These are phyloP conservation scores for Caenorhabditis sp. DNA, from an alignment of 2,888 invertebrate species.

Conservation along the genomic window DNA sequence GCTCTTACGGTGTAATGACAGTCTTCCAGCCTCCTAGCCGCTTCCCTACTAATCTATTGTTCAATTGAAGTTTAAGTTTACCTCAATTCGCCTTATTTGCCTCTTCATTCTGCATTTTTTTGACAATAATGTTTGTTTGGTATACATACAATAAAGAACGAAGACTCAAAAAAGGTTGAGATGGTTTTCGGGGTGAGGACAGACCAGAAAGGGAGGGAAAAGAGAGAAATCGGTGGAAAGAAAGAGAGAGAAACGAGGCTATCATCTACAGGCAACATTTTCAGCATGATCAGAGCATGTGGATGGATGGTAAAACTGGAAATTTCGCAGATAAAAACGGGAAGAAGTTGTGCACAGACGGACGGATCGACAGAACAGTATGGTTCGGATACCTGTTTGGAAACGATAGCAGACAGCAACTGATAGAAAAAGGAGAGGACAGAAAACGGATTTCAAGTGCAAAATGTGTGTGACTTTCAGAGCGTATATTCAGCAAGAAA, in stretches of 20 bases:
- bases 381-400: slow-evolving; percentile 21
- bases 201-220: slow-evolving; percentile 34
- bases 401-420: slow-evolving; percentile 43
- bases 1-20: slow-evolving; percentile 42
- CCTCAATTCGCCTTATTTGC: slow-evolving; percentile 43
- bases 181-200: slow-evolving; percentile 3
- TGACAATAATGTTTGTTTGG: slow-evolving; percentile 24
- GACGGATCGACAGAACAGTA: slow-evolving; percentile 39
- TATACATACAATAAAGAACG: slow-evolving; percentile 27
- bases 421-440: slow-evolving; percentile 18
- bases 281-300: slow-evolving; percentile 17
- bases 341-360: slow-evolving; percentile 25
- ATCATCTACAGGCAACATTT: slow-evolving; percentile 41
- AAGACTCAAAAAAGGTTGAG: slow-evolving; percentile 4
- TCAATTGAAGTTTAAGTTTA: slow-evolving; percentile 14
- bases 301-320: slow-evolving; percentile 18
- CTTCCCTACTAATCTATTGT: background rate
- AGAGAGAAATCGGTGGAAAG: slow-evolving; percentile 1
- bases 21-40: background rate
- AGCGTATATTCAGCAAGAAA: slow-evolving; percentile 36
- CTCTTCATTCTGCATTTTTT: slow-evolving; percentile 39
- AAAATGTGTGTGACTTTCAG: slow-evolving; percentile 31
- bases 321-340: background rate
- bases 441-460: slow-evolving; percentile 3
- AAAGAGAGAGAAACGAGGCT: slow-evolving; percentile 8